Percentiles rank a stretch among this genome's conserved stretches.
phyloP scores from a whole-genome alignment of 2,113 vertebrate species.

The Hyla sarda region DNA sequence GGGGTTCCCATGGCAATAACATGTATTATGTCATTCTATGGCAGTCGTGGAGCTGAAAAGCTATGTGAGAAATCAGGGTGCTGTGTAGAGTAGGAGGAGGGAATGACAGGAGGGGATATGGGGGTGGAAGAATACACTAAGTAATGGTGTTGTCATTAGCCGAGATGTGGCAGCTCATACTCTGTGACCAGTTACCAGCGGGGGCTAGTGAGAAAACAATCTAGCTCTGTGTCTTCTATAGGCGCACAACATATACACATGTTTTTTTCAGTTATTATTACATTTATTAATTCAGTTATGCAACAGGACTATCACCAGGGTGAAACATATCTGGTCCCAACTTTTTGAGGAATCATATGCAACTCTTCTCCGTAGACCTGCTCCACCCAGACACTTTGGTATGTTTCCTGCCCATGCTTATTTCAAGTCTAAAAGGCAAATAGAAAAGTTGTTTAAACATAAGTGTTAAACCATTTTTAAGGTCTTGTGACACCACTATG shows the following conservation, averaged over 20 bases:
- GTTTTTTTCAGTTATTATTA: too few relatives aligned
- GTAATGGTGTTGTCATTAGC: constrained; percentile 19
- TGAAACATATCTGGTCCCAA: too few relatives aligned
- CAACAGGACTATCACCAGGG: too few relatives aligned
- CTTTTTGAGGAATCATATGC: too few relatives aligned
- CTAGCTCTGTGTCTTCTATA: neutral
- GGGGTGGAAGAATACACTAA: constrained; percentile 34
- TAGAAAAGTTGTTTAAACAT: too few relatives aligned
- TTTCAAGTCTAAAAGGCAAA: too few relatives aligned
- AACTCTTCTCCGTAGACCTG: too few relatives aligned
- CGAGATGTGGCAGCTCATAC: neutral
- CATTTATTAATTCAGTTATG: too few relatives aligned
- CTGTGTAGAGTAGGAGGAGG: constrained; percentile 24
- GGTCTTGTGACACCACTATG: too few relatives aligned
- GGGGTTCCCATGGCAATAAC: constrained; percentile 50
- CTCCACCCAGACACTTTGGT: too few relatives aligned
- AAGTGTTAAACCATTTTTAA: too few relatives aligned
- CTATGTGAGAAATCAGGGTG: constrained; percentile 53
- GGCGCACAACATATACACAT: neutral
- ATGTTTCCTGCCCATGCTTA: too few relatives aligned
- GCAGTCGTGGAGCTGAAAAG: constrained; percentile 20
- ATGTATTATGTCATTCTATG: constrained; percentile 46
- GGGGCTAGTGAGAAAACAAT: neutral
- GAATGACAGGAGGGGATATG: constrained; percentile 32
- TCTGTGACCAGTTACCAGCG: neutral